Percentiles rank a stretch among this genome's conserved stretches.
Evolutionary conservation across 2,888 invertebrate genomes (phyloP).

Genomic region (Fragum whitleyi): DNA sequence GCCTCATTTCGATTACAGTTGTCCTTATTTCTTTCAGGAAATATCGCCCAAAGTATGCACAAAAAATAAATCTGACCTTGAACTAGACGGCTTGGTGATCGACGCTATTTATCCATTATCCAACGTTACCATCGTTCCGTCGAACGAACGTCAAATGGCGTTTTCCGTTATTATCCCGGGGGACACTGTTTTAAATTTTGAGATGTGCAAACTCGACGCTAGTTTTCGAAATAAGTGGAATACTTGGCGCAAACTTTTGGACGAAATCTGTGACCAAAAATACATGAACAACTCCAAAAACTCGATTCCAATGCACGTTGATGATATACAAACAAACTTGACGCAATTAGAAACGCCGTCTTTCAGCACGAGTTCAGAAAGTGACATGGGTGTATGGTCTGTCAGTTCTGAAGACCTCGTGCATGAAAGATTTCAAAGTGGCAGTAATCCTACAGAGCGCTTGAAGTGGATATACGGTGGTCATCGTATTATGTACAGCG

Average conservation of each 20-base stretch:
- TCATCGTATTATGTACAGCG: not conserved
- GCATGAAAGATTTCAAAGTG: not conserved
- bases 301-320: not conserved
- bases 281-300: not conserved
- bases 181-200: not conserved
- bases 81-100: conserved; percentile 1
- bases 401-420: not conserved
- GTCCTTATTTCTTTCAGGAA: too few relatives aligned
- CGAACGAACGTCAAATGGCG: not conserved
- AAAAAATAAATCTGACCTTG: conserved; percentile 7
- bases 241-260: not conserved
- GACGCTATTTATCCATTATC: conserved; percentile 17
- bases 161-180: conserved; percentile 2
- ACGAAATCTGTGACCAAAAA: not conserved
- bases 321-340: not conserved
- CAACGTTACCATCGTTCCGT: not conserved
- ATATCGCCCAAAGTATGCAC: not conserved
- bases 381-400: conserved; percentile 6
- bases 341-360: not conserved
- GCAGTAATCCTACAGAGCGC: not conserved
- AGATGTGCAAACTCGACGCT: conserved; percentile 17
- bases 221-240: conserved; percentile 6
- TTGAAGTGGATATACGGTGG: not conserved
- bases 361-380: not conserved
- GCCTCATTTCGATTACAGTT: too few relatives aligned